Evolutionary conservation across 1,140 invertebrate genomes (phyloP), one percentile per base, ranked within the genome.

Genomic region (Helicoverpa armigera): DNA sequence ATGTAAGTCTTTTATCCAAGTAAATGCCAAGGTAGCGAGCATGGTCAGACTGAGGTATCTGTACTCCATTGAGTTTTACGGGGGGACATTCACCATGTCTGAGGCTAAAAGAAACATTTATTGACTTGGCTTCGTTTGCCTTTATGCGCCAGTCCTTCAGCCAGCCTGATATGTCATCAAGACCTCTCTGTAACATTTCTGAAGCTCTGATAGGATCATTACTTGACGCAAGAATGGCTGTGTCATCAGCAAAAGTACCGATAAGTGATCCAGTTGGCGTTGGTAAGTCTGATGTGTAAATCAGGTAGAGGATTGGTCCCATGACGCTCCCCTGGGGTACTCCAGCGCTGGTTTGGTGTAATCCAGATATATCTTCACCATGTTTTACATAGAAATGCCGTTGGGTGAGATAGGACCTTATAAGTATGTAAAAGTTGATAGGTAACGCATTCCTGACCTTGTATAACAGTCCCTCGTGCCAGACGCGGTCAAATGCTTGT

Each of bases 231-330:
- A 31, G 73, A 9, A 83, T 9, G 3, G 73, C 82, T 3, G 82
- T 83, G 29, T 85, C 81, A 43, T 85, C 84, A 3, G 79, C 82
- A 48, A 65, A 83, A 13, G 79, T 85, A 7, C 79, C 82, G 13
- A 35, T 72, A 0, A 58, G 23, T 14, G 31, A 14, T 3, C 53
- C 50, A 3, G 43, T n/a, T 7, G 50, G 4, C 18, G 29, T 65
- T 3, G 82, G 82, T 43, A 86, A 43, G 23, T 86, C 56, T 10
- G 80, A 43, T n/a, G 83, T 87, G 18, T 63, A 81, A 0, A 80
- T 12, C 12, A 50, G 35, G 29, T 81, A 85, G 0, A 81, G 54
- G 11, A 81, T 16, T 3, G 82, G 84, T 18, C 82, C 80, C 5
- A 81, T 48, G 0, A 83, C 56, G 2, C 43, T 78, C 0, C 82